Evolutionary conservation across 2,888 invertebrate species (phyloP).

Genomic region (Biston stratarius): DNA sequence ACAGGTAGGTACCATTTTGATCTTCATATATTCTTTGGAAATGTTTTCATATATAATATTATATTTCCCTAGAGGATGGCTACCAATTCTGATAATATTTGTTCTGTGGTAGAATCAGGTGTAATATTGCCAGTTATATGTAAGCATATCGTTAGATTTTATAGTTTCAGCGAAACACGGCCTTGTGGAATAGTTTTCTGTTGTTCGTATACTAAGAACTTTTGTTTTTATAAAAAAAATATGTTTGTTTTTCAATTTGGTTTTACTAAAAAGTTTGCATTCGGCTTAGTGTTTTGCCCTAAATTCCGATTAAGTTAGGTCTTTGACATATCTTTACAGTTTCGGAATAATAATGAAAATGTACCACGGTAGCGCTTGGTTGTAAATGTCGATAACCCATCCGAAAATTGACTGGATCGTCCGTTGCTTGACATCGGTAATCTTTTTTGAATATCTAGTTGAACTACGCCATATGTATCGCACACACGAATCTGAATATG

Average conservation of each 20-base stretch:
- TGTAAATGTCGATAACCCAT: no score
- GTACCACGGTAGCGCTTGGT: no score
- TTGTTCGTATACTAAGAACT: not conserved
- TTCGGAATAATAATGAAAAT: no score
- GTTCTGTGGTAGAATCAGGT: slow-evolving; percentile 14
- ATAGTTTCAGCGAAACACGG: slow-evolving; percentile 7
- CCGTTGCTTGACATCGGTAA: not conserved
- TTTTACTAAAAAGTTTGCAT: no score
- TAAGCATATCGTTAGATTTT: slow-evolving; percentile 23
- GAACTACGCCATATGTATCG: no score
- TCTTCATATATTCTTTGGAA: slow-evolving; percentile 7
- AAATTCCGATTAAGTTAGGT: no score
- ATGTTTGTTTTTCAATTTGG: no score
- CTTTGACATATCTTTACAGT: no score
- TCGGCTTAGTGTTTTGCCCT: no score
- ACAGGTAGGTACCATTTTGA: not conserved
- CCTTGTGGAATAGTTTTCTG: slow-evolving; percentile 2
- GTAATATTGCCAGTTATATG: slow-evolving; percentile 10
- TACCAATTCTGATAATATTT: slow-evolving; percentile 21
- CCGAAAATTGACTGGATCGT: not conserved
- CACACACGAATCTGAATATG: no score
- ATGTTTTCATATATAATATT: slow-evolving; percentile 1
- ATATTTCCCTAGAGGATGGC: slow-evolving; percentile 9
- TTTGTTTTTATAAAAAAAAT: not conserved
- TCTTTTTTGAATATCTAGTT: no score